Evolutionary conservation across 2,797 vertebrate species (phyloP).

Genomic region (Intellagama lesueurii): DNA sequence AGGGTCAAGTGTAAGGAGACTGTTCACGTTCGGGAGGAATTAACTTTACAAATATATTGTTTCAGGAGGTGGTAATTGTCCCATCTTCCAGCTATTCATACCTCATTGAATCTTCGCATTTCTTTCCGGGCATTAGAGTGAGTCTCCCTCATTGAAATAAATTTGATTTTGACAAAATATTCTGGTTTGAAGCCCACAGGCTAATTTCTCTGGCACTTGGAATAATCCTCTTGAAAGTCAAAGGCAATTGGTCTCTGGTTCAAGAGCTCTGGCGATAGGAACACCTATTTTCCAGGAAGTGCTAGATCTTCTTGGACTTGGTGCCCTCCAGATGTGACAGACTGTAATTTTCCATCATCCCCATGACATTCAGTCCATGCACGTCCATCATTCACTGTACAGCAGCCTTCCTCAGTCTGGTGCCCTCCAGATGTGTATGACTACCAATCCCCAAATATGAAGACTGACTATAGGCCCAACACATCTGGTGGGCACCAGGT

Average conservation of each 20-base stretch:
- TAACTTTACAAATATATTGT: constrained; percentile 96
- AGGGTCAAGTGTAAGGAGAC: constrained; percentile 87
- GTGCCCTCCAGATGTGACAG: not conserved
- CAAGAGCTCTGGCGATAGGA: not conserved
- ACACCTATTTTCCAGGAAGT: not conserved
- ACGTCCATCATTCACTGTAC: not conserved
- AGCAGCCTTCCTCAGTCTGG: not conserved
- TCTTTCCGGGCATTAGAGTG: constrained; percentile 84
- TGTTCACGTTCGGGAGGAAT: constrained; percentile 86
- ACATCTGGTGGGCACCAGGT: not conserved
- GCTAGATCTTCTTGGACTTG: not conserved
- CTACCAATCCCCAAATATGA: not conserved
- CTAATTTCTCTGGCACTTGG: constrained; percentile 71
- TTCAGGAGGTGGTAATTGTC: constrained; percentile 93
- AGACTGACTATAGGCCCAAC: not conserved
- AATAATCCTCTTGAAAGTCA: constrained; percentile 63
- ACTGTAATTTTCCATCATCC: not conserved
- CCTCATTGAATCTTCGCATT: constrained; percentile 91
- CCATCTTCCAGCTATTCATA: constrained; percentile 92
- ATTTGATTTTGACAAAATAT: constrained; percentile 84
- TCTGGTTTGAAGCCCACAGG: constrained; percentile 76
- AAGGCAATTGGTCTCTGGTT: constrained; percentile 12
- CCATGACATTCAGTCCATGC: not conserved
- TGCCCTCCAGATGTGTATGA: not conserved
- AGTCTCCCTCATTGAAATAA: constrained; percentile 80